A percentile compares a stretch with the other conserved stretches of the same genome.
Conservation (phyloP, 2,797 vertebrate genomes). For the Parauchenoglanis punctatus region DNA sequence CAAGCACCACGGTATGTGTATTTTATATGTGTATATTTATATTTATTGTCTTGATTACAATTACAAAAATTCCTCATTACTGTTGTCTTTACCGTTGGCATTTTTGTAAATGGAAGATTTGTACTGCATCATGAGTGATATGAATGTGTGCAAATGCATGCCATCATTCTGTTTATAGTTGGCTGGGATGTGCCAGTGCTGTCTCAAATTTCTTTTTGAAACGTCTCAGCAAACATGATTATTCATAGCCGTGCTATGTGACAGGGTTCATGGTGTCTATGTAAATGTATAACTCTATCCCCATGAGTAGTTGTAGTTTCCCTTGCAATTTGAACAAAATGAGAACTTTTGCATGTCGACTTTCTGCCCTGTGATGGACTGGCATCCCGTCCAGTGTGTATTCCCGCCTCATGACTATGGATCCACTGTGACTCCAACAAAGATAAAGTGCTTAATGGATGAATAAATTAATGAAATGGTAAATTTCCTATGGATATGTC, state of each 20-base stretch:
- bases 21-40: neutral
- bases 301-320: neutral
- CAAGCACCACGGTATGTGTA: too few species aligned
- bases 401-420: neutral
- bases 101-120: neutral
- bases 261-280: neutral
- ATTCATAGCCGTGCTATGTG: neutral
- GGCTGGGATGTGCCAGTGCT: neutral
- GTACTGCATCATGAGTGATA: neutral
- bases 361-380: neutral
- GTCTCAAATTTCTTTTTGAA: neutral
- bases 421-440: neutral
- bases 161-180: neutral
- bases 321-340: too few species aligned
- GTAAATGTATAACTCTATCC: neutral
- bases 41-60: neutral
- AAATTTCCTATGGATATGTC: neutral
- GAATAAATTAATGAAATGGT: neutral
- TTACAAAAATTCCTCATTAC: neutral
- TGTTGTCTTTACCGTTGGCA: neutral
- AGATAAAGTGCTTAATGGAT: neutral
- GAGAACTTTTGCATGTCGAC: too few species aligned
- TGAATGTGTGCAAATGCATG: neutral
- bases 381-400: neutral
- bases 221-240: neutral